phyloP scores from a whole-genome alignment of 2,888 invertebrate genomes.

The Phyllotreta striolata region DNA sequence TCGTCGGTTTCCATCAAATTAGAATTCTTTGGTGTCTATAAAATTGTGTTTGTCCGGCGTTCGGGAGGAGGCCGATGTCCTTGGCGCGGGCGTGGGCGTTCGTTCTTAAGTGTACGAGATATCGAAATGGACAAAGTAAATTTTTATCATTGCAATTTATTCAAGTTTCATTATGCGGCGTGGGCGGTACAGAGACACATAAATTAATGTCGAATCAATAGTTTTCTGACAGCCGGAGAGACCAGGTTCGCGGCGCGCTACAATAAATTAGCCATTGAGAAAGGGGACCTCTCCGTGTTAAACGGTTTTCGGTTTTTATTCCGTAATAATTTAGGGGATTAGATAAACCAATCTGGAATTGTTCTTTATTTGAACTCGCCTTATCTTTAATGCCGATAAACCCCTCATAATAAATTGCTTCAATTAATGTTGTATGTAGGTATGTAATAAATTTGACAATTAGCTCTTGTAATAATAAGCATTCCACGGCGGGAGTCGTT shows the following conservation, averaged over 20 bases:
- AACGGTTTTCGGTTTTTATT: too few relatives aligned
- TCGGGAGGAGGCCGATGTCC: conserved; percentile 26
- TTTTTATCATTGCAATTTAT: conserved; percentile 34
- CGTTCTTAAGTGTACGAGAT: conserved; percentile 18
- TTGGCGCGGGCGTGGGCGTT: conserved; percentile 30
- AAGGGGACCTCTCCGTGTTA: neutral
- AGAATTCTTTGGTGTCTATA: conserved; percentile 19
- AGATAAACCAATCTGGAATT: too few relatives aligned
- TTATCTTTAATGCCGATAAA: too few relatives aligned
- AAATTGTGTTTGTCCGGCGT: neutral
- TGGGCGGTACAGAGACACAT: conserved; percentile 34
- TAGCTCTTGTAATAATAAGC: too few relatives aligned
- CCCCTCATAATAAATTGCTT: too few relatives aligned
- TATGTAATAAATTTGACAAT: too few relatives aligned
- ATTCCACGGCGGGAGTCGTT: too few relatives aligned
- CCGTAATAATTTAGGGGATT: too few relatives aligned
- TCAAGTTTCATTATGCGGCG: conserved; percentile 37
- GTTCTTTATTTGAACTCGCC: too few relatives aligned
- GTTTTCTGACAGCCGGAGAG: conserved; percentile 31
- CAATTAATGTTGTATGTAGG: too few relatives aligned
- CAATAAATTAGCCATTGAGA: conserved; percentile 29
- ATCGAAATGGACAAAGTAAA: conserved; percentile 36
- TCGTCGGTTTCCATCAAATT: conserved; percentile 6
- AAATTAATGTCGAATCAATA: conserved; percentile 39
- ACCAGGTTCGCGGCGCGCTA: conserved; percentile 19